Conservation (phyloP, 2,888 invertebrate species). For the Agrotis clavis region DNA sequence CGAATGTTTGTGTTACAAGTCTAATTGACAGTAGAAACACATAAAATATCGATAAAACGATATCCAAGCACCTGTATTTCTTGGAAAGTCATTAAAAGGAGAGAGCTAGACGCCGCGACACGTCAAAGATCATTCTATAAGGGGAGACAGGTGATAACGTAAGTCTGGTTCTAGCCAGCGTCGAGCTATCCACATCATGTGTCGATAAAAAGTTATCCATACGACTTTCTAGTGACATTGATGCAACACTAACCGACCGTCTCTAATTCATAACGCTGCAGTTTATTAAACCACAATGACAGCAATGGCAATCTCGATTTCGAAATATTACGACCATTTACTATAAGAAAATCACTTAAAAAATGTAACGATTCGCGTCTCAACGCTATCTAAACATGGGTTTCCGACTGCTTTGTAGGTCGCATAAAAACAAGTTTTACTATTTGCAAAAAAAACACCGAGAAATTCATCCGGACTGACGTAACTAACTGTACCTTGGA, state of each 20-base stretch:
- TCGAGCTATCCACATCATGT: conserved; percentile 68
- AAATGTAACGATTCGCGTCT: conserved; percentile 47
- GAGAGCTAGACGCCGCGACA: conserved; percentile 81
- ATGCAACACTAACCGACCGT: conserved; percentile 67
- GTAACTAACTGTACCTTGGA: conserved; percentile 78
- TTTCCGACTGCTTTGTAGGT: conserved; percentile 70
- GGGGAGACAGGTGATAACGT: conserved; percentile 82
- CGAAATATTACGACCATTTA: conserved; percentile 57
- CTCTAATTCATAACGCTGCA: conserved; percentile 54
- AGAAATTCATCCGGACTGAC: conserved; percentile 75
- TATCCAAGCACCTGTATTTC: conserved; percentile 65
- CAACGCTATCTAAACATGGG: conserved; percentile 65
- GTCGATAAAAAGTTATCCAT: conserved; percentile 78
- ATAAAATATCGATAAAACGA: conserved; percentile 44
- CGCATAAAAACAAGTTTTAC: conserved; percentile 74
- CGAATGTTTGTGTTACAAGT: background rate
- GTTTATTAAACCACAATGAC: conserved; percentile 47
- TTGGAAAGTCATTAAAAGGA: conserved; percentile 78
- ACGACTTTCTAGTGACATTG: conserved; percentile 83
- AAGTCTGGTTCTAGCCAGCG: conserved; percentile 73
- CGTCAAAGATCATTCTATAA: conserved; percentile 71
- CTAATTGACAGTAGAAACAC: conserved; percentile 1
- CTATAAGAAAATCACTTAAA: conserved; percentile 37
- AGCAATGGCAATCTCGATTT: conserved; percentile 53
- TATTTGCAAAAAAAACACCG: conserved; percentile 74